Base-by-base conservation (phyloP, 2,113 vertebrate genomes). In the Tonatia bakeri region DNA sequence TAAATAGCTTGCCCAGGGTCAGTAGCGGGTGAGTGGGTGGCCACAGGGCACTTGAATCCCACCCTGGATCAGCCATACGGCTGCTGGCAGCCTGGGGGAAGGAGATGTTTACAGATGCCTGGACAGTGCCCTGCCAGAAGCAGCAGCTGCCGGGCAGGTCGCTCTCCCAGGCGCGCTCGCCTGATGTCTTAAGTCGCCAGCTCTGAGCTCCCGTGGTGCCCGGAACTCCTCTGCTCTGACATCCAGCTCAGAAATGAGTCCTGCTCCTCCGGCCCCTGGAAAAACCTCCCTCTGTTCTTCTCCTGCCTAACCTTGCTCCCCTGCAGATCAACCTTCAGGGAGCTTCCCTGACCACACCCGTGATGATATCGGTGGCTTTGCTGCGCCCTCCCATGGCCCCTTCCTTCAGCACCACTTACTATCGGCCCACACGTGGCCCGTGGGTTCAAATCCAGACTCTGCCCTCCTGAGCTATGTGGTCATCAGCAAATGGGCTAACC, bases 161-260 rank as follows among this genome's bases (percentile, higher is more conserved):
- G 4, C 5, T 38, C n/a, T 31, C 10, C 50, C 20, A 26, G 47
- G 7, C 43, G 13, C 0, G 43, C 33, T 26, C 4, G 33, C n/a
- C 40, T 10, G 20, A 3, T 1, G 19, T 24, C 19, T 2, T 9
- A 31, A 17, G 17, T 12, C 20, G 33, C 45, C 6, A 1, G 61
- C 22, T 28, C 61, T 0, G 0, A 24, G 1, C 52, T 33, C 36
- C 11, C 28, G 14, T 7, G 3, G 16, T 0, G 4, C 22, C 38
- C 19, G 2, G 24, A 50, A 2, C 33, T 1, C 40, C 19, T 40
- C 65, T 31, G 38, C 6, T 4, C 9, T 7, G 3, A 10, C 31
- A 2, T 12, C 15, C 6, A 0, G 0, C n/a, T 80, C 43, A 24
- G 4, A 9, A 14, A 15, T 0, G 4, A 38, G 12, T 7, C 5